Base-by-base conservation (phyloP, 2,888 invertebrate genomes). In the Chironomus tentans region DNA sequence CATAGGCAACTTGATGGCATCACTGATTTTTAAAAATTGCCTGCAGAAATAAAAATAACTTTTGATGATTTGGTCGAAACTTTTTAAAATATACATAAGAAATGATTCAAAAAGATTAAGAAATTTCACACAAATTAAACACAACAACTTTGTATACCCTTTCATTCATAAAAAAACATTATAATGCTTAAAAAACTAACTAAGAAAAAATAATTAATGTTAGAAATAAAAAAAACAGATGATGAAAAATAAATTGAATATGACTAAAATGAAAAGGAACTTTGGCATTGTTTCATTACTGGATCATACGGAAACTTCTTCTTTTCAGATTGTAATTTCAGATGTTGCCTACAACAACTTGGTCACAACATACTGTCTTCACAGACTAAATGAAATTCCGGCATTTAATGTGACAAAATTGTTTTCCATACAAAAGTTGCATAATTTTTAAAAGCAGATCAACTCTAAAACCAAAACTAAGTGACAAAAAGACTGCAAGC, bases 131-230 rank as follows among this genome's bases (percentile, higher is more conserved):
- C 56, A 56, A 56, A 56, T 56, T 15, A 18, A 56, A 56, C 56
- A 56, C 65, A 65, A 56, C 56, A 56, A 56, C 56, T 56, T 56
- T 56, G 56, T 56, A 56, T 56, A 56, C 24, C 24, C 24, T 24
- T 65, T 65, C 65, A 65, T 65, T 65, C 65, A 65, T 65, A 21
- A 21, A 65, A 12, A 65, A 18, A 56, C 18, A 56, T 56, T 56
- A 24, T 65, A 65, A 21, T 65, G 65, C 65, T 65, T 65, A 65
- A 24, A 65, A 65, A 65, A 21, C 7, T 65, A 65, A 65, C 65
- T 24, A 65, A 65, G 62, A 22, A 65, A 13, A 12, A 62, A 18
- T 15, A 65, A 65, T 13, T 65, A 65, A 65, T 65, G 65, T 65
- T 65, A 65, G 65, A 65, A 65, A 65, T 24, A 24, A 65, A 56